Evolutionary conservation across 2,888 invertebrate genomes (phyloP).

Genomic region (Mimumesa dahlbomi): DNA sequence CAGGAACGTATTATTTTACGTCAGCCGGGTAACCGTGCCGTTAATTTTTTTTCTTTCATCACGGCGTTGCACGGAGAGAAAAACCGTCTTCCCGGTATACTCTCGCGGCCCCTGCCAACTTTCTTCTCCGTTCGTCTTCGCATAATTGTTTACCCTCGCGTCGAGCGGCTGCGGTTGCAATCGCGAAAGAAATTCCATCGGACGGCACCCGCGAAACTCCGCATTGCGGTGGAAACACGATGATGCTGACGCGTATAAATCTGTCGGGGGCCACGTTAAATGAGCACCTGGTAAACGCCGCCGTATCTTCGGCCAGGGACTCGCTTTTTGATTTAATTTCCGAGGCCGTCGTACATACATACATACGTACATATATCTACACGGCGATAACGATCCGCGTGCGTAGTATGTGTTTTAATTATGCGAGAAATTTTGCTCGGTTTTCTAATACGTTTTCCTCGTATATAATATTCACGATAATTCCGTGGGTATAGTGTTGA

Average conservation of each 20-base stretch:
- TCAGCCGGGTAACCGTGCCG: too few relatives aligned
- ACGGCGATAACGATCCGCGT: slow-evolving; percentile 8
- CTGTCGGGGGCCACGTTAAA: slow-evolving; percentile 18
- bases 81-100: neutral
- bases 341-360: neutral
- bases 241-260: slow-evolving; percentile 44
- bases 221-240: slow-evolving; percentile 42
- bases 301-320: neutral
- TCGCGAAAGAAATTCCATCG: slow-evolving; percentile 45
- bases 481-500: too few relatives aligned
- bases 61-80: too few relatives aligned
- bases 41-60: neutral
- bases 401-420: slow-evolving; percentile 19
- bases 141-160: slow-evolving; percentile 55
- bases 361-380: neutral
- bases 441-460: too few relatives aligned
- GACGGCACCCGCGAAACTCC: slow-evolving; percentile 20
- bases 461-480: neutral
- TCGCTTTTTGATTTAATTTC: neutral
- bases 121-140: slow-evolving; percentile 51
- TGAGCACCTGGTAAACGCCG: neutral
- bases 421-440: neutral
- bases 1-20: too few relatives aligned
- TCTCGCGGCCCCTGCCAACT: slow-evolving; percentile 46
- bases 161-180: slow-evolving; percentile 29